Base-by-base conservation (phyloP, 2,113 vertebrate genomes). In the Myrmophylax atrothorax region DNA sequence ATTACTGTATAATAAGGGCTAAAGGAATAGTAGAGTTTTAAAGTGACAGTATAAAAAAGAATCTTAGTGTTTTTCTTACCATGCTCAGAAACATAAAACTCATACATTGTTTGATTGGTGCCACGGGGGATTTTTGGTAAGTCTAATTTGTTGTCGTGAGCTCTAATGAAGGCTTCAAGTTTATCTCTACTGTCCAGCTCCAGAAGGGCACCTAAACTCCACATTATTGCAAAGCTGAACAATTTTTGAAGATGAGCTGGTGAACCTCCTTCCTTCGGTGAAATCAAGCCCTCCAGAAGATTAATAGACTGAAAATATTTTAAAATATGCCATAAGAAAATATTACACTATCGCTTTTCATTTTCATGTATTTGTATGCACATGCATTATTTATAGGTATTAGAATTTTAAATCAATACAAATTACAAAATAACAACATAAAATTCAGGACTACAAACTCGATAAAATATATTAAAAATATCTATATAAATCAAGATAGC, bases 211-310 rank as follows among this genome's bases (percentile, higher is more conserved):
- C 98, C 98, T 77, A 98, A 95, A 93, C 98, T 98, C 98, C 98
- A 98, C 98, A 98, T 98, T 2, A 98, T 58, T 68, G 96, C 96
- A 73, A 98, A 98, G 47, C 88, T 97, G 94, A 98, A 98, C 58
- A 98, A 78, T 70, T 96, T 98, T 44, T 98, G 96, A 72, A 98
- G 97, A 67, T 97, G 98, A 12, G 60, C 84, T 6, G 58, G 42
- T 19, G 97, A 87, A 26, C 96, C 96, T 95, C 95, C 97, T 97
- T 98, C 97, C 90, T 98, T 98, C 2, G 91, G 85, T 28, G 98
- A 98, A 93, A 98, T 98, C 86, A 98, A 96, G 35, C 98, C 98
- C 73, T 98, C 97, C 94, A 98, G 96, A 92, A 98, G 96, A 93
- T 95, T 98, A 92, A 98, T 94, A 63, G 98, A 98, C 98, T 98